Evolutionary conservation across 1,140 invertebrate genomes (phyloP).

Genomic region (Bombus ignitus): DNA sequence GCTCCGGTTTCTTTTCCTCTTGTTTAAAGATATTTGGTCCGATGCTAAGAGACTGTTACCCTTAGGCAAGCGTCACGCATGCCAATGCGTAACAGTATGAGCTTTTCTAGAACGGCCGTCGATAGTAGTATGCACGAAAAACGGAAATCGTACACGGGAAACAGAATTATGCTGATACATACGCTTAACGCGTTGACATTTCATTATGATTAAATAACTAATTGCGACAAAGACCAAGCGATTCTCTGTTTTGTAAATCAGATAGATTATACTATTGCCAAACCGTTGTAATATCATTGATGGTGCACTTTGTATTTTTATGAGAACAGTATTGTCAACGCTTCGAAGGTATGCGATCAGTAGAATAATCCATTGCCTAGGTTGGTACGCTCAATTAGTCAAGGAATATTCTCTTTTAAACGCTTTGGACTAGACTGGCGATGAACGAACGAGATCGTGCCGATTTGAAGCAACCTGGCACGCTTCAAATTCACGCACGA

Average conservation of each 20-base stretch:
- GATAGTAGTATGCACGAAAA: slow-evolving; percentile 21
- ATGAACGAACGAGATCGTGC: background rate
- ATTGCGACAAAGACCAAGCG: background rate
- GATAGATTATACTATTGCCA: background rate
- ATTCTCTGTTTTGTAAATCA: background rate
- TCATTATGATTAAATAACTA: background rate
- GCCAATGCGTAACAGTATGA: background rate
- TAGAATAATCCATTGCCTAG: background rate
- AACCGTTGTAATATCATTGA: background rate
- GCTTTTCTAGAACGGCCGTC: slow-evolving; percentile 28
- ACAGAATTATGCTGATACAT: slow-evolving; percentile 9
- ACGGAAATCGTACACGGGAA: slow-evolving; percentile 9
- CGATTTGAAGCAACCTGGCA: slow-evolving; percentile 13
- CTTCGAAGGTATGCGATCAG: background rate
- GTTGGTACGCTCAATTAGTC: slow-evolving; percentile 30
- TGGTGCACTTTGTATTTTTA: background rate
- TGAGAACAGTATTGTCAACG: background rate
- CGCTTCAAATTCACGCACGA: background rate
- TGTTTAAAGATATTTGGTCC: slow-evolving; percentile 53
- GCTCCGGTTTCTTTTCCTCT: slow-evolving; percentile 8
- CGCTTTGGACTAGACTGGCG: slow-evolving; percentile 53
- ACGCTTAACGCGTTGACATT: background rate
- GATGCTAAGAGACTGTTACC: slow-evolving; percentile 48
- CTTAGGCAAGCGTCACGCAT: slow-evolving; percentile 24
- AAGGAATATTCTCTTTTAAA: slow-evolving; percentile 41